Base-by-base conservation (phyloP, 2,797 vertebrate species). In the Sebastes wilsoni region DNA sequence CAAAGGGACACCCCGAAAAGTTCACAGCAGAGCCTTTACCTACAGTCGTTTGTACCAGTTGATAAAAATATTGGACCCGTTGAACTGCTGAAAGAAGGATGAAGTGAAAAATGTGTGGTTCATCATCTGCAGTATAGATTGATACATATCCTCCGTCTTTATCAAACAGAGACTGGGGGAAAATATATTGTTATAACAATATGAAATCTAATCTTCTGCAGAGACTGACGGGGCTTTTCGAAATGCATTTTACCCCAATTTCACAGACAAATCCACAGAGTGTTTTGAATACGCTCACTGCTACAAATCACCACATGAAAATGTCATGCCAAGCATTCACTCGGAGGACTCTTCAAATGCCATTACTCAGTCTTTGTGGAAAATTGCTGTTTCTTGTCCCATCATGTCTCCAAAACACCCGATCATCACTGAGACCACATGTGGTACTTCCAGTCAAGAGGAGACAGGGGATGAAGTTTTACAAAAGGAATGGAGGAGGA, bases 301-400 rank as follows among this genome's bases (percentile, higher is more conserved):
- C 75, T 67, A 66, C 65, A 81, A 80, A 66, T 87, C 75, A 75
- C 67, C 65, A 52, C 30, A 56, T 77, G 75, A 74, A 28, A 76
- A 65, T 76, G 59, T 84, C 38, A 72, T 69, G 81, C 71, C 70
- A 65, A 68, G 69, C 60, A 67, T 79, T 79, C 64, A 70, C 75
- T 80, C 56, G n/a, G 66, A 87, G 54, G 67, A 61, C 74, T 79
- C 56, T 88, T 87, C 71, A 86, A 78, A 82, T 80, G 77, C 27
- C 73, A 86, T 87, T 86, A 70, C 69, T 80, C 75, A 61, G 71
- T 83, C 67, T 86, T 81, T 82, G 58, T 77, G 34, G 60, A 66
- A 85, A 92, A 75, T 84, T 72, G 61, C 32, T 70, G 55, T 79
- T 84, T 56, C 71, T 61, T 70, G 27, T 62, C 34, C 55, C 42